Evolutionary conservation across 2,797 vertebrate genomes (phyloP).

Genomic region (Microctenopoma stevenorrisi): DNA sequence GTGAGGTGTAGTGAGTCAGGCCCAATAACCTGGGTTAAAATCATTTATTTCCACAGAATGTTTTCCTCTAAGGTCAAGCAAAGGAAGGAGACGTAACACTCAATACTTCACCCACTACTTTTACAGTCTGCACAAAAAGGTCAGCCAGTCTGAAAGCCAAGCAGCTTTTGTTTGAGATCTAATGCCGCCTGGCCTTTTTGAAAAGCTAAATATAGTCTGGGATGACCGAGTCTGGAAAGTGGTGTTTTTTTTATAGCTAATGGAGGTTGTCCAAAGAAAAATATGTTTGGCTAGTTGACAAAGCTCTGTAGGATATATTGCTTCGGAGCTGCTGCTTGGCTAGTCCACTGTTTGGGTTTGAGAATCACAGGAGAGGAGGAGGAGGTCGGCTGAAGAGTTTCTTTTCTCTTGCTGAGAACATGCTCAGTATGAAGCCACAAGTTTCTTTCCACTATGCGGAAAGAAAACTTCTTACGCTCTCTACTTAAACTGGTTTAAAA

Average conservation of each 20-base stretch:
- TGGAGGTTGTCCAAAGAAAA: slow-evolving; percentile 32
- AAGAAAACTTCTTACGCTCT: too few relatives aligned
- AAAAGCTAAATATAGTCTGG: slow-evolving; percentile 48
- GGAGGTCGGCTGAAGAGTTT: background rate
- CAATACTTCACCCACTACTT: slow-evolving; percentile 20
- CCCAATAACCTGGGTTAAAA: slow-evolving; percentile 49
- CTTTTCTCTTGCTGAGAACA: background rate
- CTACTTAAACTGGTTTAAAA: too few relatives aligned
- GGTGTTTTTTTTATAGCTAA: slow-evolving; percentile 25
- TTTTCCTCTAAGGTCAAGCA: slow-evolving; percentile 50
- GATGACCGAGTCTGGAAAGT: slow-evolving; percentile 27
- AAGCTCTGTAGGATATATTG: slow-evolving; percentile 17
- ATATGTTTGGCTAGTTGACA: slow-evolving; percentile 21
- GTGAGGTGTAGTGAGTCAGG: slow-evolving; percentile 23
- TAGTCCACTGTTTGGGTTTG: background rate
- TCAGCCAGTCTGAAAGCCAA: slow-evolving; percentile 40
- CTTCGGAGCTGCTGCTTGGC: slow-evolving; percentile 30
- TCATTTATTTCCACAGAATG: slow-evolving; percentile 51
- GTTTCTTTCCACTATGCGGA: background rate
- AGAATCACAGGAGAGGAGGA: background rate
- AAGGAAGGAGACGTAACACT: slow-evolving; percentile 49
- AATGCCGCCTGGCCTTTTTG: slow-evolving; percentile 18
- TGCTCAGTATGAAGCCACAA: background rate
- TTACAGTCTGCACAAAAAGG: slow-evolving; percentile 35
- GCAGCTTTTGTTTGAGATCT: slow-evolving; percentile 40